A percentile compares a stretch with the other conserved stretches of the same genome.
These are phyloP conservation scores for Apamea anceps DNA, from an alignment of 2,888 invertebrate genomes.

Conservation along the genomic window DNA sequence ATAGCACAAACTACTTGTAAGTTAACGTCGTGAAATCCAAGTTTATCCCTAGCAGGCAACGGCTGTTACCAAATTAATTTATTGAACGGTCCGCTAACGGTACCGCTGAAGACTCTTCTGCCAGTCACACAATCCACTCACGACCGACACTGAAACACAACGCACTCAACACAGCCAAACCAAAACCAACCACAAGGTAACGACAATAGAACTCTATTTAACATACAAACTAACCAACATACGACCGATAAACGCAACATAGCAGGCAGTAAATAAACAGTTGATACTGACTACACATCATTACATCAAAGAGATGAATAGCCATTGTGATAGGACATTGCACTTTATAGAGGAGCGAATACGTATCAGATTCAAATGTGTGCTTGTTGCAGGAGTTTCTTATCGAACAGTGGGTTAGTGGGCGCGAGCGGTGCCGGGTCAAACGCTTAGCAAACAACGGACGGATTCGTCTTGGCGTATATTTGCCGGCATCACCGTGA, in stretches of 20 bases:
- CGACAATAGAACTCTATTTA: slow-evolving; percentile 70
- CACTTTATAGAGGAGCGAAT: slow-evolving; percentile 75
- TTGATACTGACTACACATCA: slow-evolving; percentile 88
- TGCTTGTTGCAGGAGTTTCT: slow-evolving; percentile 71
- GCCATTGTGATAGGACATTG: slow-evolving; percentile 80
- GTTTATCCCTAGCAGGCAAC: slow-evolving; percentile 67
- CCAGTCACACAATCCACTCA: slow-evolving; percentile 80
- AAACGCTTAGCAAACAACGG: slow-evolving; percentile 86
- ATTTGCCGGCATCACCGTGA: slow-evolving; percentile 80
- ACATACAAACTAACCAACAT: slow-evolving; percentile 66
- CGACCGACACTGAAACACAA: slow-evolving; percentile 62
- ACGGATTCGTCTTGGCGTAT: slow-evolving; percentile 84
- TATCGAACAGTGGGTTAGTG: slow-evolving; percentile 87
- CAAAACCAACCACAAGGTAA: slow-evolving; percentile 64
- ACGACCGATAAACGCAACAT: slow-evolving; percentile 70
- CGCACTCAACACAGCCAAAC: slow-evolving; percentile 48
- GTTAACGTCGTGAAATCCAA: slow-evolving; percentile 60
- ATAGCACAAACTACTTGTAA: slow-evolving; percentile 57
- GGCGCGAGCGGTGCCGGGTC: slow-evolving; percentile 85
- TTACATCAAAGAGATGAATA: slow-evolving; percentile 86
- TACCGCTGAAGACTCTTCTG: slow-evolving; percentile 86
- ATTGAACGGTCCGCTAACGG: slow-evolving; percentile 87
- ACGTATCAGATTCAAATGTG: slow-evolving; percentile 77
- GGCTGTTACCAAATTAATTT: slow-evolving; percentile 85
- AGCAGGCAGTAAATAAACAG: slow-evolving; percentile 87